phyloP scores from a whole-genome alignment of 2,113 vertebrate species.

The Silurus meridionalis region DNA sequence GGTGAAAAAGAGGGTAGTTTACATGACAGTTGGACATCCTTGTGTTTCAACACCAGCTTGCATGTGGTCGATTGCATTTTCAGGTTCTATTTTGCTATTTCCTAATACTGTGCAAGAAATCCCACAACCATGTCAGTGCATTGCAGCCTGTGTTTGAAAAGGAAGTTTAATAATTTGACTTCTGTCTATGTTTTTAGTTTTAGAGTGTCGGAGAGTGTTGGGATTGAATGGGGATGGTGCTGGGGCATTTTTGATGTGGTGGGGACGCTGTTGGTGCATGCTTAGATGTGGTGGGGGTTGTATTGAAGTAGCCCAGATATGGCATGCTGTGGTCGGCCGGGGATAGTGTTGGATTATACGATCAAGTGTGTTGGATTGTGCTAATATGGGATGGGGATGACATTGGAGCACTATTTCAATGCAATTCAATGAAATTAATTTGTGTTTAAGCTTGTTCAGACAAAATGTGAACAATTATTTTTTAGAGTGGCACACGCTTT shows the following conservation, averaged over 20 bases:
- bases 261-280: background rate
- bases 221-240: background rate
- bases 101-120: background rate
- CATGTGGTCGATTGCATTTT: background rate
- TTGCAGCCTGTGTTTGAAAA: background rate
- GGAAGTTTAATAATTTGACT: background rate
- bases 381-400: background rate
- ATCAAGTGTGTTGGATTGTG: too few relatives aligned
- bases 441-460: too few relatives aligned
- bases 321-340: too few relatives aligned
- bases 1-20: slow-evolving; percentile 13
- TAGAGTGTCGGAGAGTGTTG: background rate
- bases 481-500: too few relatives aligned
- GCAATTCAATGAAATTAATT: too few relatives aligned
- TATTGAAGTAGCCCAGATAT: too few relatives aligned
- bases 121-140: background rate
- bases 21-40: background rate
- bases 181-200: background rate
- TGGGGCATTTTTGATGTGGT: background rate
- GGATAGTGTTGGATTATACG: too few relatives aligned
- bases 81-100: background rate
- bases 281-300: too few relatives aligned
- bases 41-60: background rate
- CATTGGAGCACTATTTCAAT: background rate
- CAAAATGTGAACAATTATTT: too few relatives aligned